Evolutionary conservation across 1,140 invertebrate genomes (phyloP), one percentile per base, ranked within the genome.

Genomic region (Brachionus calyciflorus): DNA sequence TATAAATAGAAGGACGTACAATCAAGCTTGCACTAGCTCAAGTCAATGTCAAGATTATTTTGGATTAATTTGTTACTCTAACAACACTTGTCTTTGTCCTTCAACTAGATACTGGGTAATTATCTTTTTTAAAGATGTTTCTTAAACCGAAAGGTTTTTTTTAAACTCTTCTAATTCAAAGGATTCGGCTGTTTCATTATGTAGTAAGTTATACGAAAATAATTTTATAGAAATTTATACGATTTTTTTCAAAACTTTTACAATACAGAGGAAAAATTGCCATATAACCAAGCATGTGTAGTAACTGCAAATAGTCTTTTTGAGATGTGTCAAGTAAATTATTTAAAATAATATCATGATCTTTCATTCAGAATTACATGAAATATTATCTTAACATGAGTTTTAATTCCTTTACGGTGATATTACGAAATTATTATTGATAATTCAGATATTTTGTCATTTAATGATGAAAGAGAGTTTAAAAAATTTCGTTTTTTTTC

Each of bases 41-140:
- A 17, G 28, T 33, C 12, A 60, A 17, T 60, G 55, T 17, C 2
- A 33, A 9, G 55, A 60, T 9, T 60, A 60, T 17, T 60, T 17
- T 19, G 55, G 55, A 19, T 30, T 60, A 3, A 60, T 60, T 37
- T 60, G 55, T 28, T 60, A 60, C 17, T 33, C 55, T 5, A 60
- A 60, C 37, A 60, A 30, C 37, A 60, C 55, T n/a, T 60, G 55
- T 60, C 30, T 60, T 33, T 60, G 55, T 60, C 55, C 55, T 33
- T 60, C 55, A 3, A 33, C 55, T n/a, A 28, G 37, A 17, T 60
- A 60, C 37, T 60, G 55, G 55, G 55, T 60, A 53, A 53, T 24
- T 12, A n/a, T n/a, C n/a, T n/a, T n/a, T n/a, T n/a, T n/a, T n/a
- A n/a, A n/a, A n/a, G n/a, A n/a, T 10, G 12, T 24, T 37, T 37